phyloP scores from a whole-genome alignment of 2,797 vertebrate genomes.

The Macroramphosus scolopax region DNA sequence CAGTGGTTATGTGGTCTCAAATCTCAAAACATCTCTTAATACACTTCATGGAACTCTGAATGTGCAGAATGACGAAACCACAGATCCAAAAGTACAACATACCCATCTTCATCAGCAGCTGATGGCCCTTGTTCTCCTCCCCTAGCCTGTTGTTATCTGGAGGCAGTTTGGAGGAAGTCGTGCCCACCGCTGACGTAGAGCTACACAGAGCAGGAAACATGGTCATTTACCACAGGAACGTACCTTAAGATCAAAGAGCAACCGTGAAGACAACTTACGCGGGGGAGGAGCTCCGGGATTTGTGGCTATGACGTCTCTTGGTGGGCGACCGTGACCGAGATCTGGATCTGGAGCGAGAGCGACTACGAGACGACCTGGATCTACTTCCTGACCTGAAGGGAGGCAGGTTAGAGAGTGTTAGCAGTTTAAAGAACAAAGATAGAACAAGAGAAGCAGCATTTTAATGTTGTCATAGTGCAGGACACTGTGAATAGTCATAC shows the following conservation, averaged over 20 bases:
- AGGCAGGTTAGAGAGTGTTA: background rate
- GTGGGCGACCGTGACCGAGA: conserved; percentile 88
- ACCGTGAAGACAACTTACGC: conserved; percentile 78
- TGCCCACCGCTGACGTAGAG: conserved; percentile 73
- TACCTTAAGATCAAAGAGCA: background rate
- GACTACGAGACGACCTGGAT: conserved; percentile 87
- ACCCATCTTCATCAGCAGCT: conserved; percentile 99
- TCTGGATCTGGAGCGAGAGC: conserved; percentile 84
- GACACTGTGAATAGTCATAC: too few species aligned
- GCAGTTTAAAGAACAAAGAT: background rate
- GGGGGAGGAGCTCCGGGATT: conserved; percentile 89
- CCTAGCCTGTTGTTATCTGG: conserved; percentile 85
- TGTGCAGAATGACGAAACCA: too few species aligned
- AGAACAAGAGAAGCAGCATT: background rate
- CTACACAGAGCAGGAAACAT: conserved; percentile 37
- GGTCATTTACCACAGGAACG: background rate
- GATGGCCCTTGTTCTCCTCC: conserved; percentile 97
- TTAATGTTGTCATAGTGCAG: too few species aligned
- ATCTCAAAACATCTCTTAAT: too few species aligned
- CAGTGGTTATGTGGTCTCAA: background rate
- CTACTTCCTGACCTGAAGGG: conserved; percentile 82
- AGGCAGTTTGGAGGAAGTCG: conserved; percentile 74
- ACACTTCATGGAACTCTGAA: too few species aligned
- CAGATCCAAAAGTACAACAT: conserved; percentile 24
- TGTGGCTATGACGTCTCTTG: conserved; percentile 76